These are phyloP conservation scores for Globodera rostochiensis DNA, from an alignment of 1,140 invertebrate genomes.

Conservation along the genomic window DNA sequence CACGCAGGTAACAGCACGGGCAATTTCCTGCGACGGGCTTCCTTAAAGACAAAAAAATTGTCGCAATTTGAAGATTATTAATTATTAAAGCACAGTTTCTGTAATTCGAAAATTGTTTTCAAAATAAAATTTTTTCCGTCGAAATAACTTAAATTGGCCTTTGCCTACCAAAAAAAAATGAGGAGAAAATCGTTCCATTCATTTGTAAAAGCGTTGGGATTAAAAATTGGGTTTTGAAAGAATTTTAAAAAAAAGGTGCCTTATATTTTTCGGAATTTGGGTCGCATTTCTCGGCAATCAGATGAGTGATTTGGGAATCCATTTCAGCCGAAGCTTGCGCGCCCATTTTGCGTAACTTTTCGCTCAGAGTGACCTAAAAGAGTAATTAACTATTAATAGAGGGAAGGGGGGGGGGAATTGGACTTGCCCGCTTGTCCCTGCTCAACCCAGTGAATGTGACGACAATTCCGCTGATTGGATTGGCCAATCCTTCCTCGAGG, in stretches of 20 bases:
- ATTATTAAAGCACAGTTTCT: too few species aligned
- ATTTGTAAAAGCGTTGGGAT: background rate
- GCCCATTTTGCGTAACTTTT: conserved; percentile 24
- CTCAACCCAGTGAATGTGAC: conserved; percentile 20
- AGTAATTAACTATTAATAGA: background rate
- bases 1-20: background rate
- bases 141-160: background rate
- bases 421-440: background rate
- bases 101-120: too few species aligned
- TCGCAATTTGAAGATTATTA: too few species aligned
- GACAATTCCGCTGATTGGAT: conserved; percentile 2
- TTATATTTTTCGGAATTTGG: conserved; percentile 25
- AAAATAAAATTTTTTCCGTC: too few species aligned
- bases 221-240: background rate
- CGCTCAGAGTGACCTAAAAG: background rate
- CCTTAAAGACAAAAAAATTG: background rate
- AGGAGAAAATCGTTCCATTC: background rate
- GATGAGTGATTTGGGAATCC: conserved; percentile 22
- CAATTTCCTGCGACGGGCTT: background rate
- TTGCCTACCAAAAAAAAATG: background rate
- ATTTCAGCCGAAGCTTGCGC: background rate
- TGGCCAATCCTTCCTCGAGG: background rate
- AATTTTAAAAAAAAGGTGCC: background rate
- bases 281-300: conserved; percentile 28
- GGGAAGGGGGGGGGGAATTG: background rate